Conservation (phyloP, 2,113 vertebrate genomes). For the Aptenodytes forsteri region DNA sequence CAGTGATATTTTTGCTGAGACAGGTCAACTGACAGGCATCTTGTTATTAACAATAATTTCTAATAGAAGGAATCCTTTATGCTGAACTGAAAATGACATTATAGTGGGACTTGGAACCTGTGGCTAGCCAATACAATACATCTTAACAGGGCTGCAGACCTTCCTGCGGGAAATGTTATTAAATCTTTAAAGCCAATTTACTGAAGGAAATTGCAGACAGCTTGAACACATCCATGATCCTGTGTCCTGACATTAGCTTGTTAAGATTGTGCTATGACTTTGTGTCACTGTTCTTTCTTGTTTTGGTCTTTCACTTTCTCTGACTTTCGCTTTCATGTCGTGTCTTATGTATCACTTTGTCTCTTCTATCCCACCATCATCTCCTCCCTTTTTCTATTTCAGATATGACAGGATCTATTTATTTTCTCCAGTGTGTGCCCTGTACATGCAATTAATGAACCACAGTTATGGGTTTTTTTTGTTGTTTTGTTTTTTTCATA, state of each 20-base stretch:
- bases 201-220: slow-evolving; percentile 16
- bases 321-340: background rate
- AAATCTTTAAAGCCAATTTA: slow-evolving; percentile 32
- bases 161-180: background rate
- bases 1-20: background rate
- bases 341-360: background rate
- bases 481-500: background rate
- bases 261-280: background rate
- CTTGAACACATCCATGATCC: slow-evolving; percentile 36
- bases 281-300: background rate
- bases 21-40: background rate
- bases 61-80: background rate
- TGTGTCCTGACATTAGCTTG: slow-evolving; percentile 15
- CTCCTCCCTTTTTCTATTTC: background rate
- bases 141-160: background rate
- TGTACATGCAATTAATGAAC: background rate
- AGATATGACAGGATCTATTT: background rate
- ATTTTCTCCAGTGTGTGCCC: background rate
- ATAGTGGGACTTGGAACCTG: background rate
- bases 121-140: background rate
- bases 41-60: background rate
- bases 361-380: background rate
- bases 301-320: background rate
- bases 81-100: background rate
- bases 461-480: accelerated